Evolutionary conservation across 2,888 invertebrate species (phyloP).

Genomic region (Lydus trimaculatus): DNA sequence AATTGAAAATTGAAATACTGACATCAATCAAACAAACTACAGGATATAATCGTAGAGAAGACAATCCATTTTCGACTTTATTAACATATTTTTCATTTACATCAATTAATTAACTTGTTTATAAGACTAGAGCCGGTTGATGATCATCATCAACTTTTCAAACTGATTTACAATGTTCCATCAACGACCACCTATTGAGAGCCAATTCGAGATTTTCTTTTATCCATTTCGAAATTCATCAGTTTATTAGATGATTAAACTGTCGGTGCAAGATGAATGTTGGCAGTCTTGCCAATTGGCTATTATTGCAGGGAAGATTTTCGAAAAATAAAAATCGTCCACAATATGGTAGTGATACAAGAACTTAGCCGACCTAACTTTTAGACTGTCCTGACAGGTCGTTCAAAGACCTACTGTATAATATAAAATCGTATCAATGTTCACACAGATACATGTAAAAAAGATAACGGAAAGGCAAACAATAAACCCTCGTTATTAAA

Average conservation of each 20-base stretch:
- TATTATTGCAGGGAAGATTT: background rate
- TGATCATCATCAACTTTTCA: conserved; percentile 1
- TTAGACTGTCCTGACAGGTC: too few species aligned
- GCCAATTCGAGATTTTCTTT: background rate
- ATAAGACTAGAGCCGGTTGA: background rate
- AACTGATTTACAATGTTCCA: background rate
- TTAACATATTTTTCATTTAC: background rate
- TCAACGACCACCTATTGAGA: background rate
- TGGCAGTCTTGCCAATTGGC: background rate
- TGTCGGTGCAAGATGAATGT: background rate
- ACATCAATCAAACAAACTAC: too few species aligned
- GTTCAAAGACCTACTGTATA: too few species aligned
- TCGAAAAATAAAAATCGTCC: too few species aligned
- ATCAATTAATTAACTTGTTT: background rate
- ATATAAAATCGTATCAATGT: too few species aligned
- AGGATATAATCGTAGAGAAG: background rate
- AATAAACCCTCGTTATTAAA: too few species aligned
- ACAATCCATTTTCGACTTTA: background rate
- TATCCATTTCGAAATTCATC: background rate
- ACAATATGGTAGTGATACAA: too few species aligned
- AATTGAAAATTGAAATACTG: background rate
- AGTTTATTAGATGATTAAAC: background rate
- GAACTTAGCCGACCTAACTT: too few species aligned
- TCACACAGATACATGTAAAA: too few species aligned
- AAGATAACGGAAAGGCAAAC: too few species aligned